phyloP scores from a whole-genome alignment of 2,888 invertebrate genomes.

The Dioctria linearis region DNA sequence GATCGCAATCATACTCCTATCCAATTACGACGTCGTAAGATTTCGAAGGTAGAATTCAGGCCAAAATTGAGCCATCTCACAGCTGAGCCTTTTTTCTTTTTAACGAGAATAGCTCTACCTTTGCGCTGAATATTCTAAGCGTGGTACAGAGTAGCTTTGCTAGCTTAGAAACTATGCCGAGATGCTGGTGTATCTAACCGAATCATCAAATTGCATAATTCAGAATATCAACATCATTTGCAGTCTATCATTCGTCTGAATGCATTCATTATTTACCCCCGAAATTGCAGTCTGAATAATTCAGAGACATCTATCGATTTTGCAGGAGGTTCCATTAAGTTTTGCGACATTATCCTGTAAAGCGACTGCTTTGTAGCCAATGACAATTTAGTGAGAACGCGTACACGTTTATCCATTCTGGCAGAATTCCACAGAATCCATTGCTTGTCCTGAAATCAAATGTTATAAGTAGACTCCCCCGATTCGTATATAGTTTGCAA shows the following conservation, averaged over 20 bases:
- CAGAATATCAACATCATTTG: slow-evolving; percentile 50
- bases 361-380: slow-evolving; percentile 40
- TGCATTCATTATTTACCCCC: slow-evolving; percentile 53
- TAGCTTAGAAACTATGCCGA: too few species aligned
- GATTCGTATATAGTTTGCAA: too few species aligned
- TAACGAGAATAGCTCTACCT: too few species aligned
- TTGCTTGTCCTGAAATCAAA: slow-evolving; percentile 9
- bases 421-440: not conserved
- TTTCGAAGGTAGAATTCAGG: too few species aligned
- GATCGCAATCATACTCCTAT: too few species aligned
- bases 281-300: slow-evolving; percentile 48
- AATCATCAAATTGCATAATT: slow-evolving; percentile 51
- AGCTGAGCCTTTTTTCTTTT: too few species aligned
- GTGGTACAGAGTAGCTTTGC: too few species aligned
- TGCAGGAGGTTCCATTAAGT: slow-evolving; percentile 40
- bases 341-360: slow-evolving; percentile 45
- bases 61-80: too few species aligned
- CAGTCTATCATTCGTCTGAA: slow-evolving; percentile 50
- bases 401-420: slow-evolving; percentile 5
- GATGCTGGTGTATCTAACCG: not conserved
- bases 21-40: too few species aligned
- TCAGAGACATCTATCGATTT: slow-evolving; percentile 47
- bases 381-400: slow-evolving; percentile 51
- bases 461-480: not conserved
- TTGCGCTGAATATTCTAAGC: too few species aligned